phyloP scores from a whole-genome alignment of 2,113 vertebrate genomes.

The Phrynocephalus versicolor region DNA sequence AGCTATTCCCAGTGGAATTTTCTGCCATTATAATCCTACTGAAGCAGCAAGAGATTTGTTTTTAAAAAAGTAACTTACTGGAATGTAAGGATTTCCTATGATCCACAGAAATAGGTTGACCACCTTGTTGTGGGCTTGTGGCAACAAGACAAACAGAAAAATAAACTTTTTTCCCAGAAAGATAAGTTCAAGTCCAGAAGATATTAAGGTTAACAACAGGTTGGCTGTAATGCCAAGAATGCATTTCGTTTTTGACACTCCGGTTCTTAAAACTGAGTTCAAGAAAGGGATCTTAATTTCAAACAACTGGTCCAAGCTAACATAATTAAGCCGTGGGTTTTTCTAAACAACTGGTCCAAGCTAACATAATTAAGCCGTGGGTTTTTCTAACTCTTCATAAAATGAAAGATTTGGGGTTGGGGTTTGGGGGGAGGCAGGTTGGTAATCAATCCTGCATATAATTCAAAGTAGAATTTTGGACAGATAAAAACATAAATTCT shows the following conservation, averaged over 20 bases:
- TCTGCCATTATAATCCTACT: not conserved
- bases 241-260: not conserved
- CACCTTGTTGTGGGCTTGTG: not conserved
- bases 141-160: not conserved
- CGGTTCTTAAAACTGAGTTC: not conserved
- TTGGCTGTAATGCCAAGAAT: not conserved
- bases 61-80: not conserved
- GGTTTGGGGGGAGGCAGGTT: not conserved
- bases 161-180: not conserved
- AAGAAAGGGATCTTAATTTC: not conserved
- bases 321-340: not conserved
- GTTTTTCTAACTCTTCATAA: not conserved
- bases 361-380: not conserved
- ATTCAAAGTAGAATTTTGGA: not conserved
- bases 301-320: not conserved
- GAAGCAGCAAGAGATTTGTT: not conserved
- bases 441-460: not conserved
- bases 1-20: not conserved
- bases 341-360: not conserved
- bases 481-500: too few relatives aligned
- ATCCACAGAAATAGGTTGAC: not conserved
- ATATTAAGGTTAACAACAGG: not conserved
- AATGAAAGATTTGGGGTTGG: not conserved
- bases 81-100: not conserved
- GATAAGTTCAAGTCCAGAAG: not conserved